Evolutionary conservation across 2,797 vertebrate species (phyloP), one percentile per base, ranked within the genome.

Genomic region (Bryconaethiops microstoma): DNA sequence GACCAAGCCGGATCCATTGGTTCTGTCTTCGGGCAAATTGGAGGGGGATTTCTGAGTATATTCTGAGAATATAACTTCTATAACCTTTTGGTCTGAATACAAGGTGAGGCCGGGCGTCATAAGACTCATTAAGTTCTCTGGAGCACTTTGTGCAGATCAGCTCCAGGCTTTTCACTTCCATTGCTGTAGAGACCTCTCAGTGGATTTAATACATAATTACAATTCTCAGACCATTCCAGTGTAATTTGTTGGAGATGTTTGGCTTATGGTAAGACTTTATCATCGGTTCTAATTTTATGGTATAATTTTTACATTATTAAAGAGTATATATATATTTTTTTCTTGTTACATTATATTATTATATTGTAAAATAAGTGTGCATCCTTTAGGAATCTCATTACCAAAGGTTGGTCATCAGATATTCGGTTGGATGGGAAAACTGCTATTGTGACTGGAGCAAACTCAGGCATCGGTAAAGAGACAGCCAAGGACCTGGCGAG

Each of bases 401-500:
- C 80, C 50, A 75, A 86, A 29, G 86, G 87, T n/a, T 93, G 92
- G 90, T 89, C 90, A 1, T 94, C 92, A 45, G 90, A 93, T 60
- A 84, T 83, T 17, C 76, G 80, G 55, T 88, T 95, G 39, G 93
- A 94, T 7, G 93, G 93, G 62, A 93, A 92, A 87, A 93, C 89
- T 0, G 93, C 91, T 1, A 82, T 95, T 29, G 86, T 94, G 21
- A 95, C 93, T 0, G 92, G 92, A 12, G 90, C 88, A 55, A 93
- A 93, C 79, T 74, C 80, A 9, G 92, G 93, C 70, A 93, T 94
- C 76, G 93, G 93, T 81, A 94, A 94, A 86, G 92, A 93, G 85
- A 93, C 92, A 0, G 93, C 90, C 1, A 92, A 87, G 84, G 92
- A 94, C 79, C 82, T 94, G 76, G 92, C 92, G 0, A 74, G 64